Conservation (phyloP, 2,888 invertebrate genomes). For the Strigamia maritima region DNA sequence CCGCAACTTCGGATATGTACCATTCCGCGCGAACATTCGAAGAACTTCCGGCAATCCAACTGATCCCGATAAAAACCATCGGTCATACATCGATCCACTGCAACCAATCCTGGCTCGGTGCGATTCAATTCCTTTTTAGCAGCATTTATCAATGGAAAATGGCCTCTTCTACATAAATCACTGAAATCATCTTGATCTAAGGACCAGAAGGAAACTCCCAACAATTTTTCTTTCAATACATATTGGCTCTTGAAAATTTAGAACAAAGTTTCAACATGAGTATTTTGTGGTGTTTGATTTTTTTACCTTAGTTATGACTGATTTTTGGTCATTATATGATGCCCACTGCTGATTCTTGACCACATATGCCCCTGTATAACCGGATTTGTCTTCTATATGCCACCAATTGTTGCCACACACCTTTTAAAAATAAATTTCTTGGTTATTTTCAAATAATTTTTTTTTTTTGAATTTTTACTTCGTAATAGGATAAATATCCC, state of each 20-base stretch:
- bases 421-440: background rate
- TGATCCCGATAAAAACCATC: background rate
- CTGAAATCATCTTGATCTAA: constrained; percentile 73
- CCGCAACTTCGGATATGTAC: background rate
- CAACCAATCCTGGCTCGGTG: background rate
- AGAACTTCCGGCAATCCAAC: background rate
- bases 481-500: constrained; percentile 35
- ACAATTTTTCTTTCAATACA: constrained; percentile 60
- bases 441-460: background rate
- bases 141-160: background rate
- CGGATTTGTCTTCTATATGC: background rate
- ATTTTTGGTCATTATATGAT: constrained; percentile 42
- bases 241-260: constrained; percentile 58
- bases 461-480: background rate
- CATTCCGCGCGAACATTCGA: background rate
- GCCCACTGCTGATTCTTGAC: constrained; percentile 43
- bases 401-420: constrained; percentile 2
- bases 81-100: background rate
- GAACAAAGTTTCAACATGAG: too few relatives aligned
- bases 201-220: constrained; percentile 75
- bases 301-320: constrained; percentile 41
- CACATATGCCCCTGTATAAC: constrained; percentile 40
- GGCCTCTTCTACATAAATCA: background rate
- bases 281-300: too few relatives aligned
- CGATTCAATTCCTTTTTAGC: constrained; percentile 19